Evolutionary conservation across 2,888 invertebrate species (phyloP).

Genomic region (Spodoptera picta): DNA sequence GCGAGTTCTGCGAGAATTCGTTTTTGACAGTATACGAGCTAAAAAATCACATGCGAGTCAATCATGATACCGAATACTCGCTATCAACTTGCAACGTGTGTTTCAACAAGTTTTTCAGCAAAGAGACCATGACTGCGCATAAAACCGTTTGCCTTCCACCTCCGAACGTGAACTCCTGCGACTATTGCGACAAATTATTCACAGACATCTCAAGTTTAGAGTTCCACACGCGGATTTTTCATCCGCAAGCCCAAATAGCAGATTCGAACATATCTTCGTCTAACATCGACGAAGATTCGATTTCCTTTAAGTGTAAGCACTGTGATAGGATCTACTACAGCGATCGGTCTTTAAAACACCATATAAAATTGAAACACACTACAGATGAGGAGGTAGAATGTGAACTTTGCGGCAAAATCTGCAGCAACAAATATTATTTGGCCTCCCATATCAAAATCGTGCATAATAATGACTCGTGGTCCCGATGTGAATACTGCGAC

Average conservation of each 20-base stretch:
- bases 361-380: conserved; percentile 77
- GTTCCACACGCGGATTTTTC: conserved; percentile 77
- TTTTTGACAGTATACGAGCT: conserved; percentile 71
- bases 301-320: conserved; percentile 69
- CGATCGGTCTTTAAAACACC: conserved; percentile 78
- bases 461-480: conserved; percentile 71
- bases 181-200: conserved; percentile 77
- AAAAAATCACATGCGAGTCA: conserved; percentile 73
- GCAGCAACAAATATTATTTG: conserved; percentile 78
- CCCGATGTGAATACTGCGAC: conserved; percentile 79
- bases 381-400: conserved; percentile 73
- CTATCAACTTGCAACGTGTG: conserved; percentile 78
- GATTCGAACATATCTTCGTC: conserved; percentile 72
- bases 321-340: conserved; percentile 77
- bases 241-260: conserved; percentile 75
- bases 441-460: conserved; percentile 79
- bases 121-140: conserved; percentile 70
- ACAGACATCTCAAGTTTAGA: conserved; percentile 77
- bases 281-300: conserved; percentile 60
- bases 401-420: conserved; percentile 72
- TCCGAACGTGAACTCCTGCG: conserved; percentile 69
- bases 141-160: conserved; percentile 75
- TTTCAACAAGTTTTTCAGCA: conserved; percentile 75
- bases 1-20: conserved; percentile 70
- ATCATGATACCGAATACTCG: conserved; percentile 72